Evolutionary conservation across 2,888 invertebrate genomes (phyloP).

Genomic region (Hylaea fasciaria): DNA sequence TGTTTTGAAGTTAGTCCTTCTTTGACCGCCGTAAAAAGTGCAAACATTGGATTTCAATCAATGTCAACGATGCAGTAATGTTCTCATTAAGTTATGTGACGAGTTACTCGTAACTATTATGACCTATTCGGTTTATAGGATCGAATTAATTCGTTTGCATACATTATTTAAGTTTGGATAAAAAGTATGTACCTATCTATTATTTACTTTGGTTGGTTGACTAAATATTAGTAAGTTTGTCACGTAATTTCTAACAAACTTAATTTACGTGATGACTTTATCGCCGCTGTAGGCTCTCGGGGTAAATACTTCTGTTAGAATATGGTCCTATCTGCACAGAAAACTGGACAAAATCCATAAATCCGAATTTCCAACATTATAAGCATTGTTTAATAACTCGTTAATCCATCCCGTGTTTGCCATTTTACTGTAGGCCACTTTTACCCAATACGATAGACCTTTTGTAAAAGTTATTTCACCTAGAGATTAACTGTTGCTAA

Average conservation of each 20-base stretch:
- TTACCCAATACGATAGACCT: slow-evolving; percentile 23
- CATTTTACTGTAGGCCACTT: slow-evolving; percentile 17
- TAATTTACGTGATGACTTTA: not conserved
- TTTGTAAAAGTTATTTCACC: slow-evolving; percentile 35
- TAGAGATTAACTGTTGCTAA: slow-evolving; percentile 45
- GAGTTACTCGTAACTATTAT: too few species aligned
- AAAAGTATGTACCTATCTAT: too few species aligned
- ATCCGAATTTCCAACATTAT: not conserved
- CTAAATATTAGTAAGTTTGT: too few species aligned
- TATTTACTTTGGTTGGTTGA: too few species aligned
- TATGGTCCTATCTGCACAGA: not conserved
- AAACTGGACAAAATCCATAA: not conserved
- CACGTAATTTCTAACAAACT: too few species aligned
- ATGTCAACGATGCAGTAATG: not conserved
- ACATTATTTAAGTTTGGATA: too few species aligned
- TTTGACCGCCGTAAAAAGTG: slow-evolving; percentile 21
- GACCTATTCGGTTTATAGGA: too few species aligned
- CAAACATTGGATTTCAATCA: slow-evolving; percentile 12
- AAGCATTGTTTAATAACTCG: slow-evolving; percentile 6
- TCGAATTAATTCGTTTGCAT: too few species aligned
- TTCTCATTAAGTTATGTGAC: too few species aligned
- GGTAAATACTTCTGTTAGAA: not conserved
- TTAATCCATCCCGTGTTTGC: slow-evolving; percentile 8
- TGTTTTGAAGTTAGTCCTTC: slow-evolving; percentile 18
- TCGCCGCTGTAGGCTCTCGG: not conserved